phyloP scores from a whole-genome alignment of 2,888 invertebrate genomes.

The Drosophila mimica region DNA sequence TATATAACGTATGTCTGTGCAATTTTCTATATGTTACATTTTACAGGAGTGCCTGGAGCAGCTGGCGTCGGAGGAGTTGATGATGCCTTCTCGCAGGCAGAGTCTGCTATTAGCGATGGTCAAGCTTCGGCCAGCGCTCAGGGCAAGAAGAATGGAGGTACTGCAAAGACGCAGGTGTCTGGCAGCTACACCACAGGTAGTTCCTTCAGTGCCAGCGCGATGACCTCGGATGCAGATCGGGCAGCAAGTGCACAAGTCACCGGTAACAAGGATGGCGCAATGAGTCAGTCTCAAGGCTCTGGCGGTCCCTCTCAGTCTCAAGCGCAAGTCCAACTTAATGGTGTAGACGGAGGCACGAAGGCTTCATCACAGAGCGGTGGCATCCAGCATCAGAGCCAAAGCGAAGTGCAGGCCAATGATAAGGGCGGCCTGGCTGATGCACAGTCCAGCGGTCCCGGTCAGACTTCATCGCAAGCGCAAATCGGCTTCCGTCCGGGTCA shows the following conservation, averaged over 20 bases:
- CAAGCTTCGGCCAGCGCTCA: slow-evolving; percentile 91
- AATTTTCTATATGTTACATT: neutral
- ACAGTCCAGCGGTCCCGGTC: slow-evolving; percentile 93
- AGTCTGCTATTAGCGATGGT: slow-evolving; percentile 87
- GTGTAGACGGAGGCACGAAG: slow-evolving; percentile 91
- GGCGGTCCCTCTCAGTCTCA: slow-evolving; percentile 91
- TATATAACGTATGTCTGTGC: neutral
- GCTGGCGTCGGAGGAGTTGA: slow-evolving; percentile 84
- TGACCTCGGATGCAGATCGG: slow-evolving; percentile 90
- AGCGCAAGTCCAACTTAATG: slow-evolving; percentile 90
- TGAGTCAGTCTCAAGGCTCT: slow-evolving; percentile 90
- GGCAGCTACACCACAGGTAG: slow-evolving; percentile 92
- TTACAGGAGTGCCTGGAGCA: slow-evolving; percentile 44
- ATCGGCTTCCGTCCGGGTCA: slow-evolving; percentile 92
- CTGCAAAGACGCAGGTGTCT: slow-evolving; percentile 92
- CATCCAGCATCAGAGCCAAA: slow-evolving; percentile 89
- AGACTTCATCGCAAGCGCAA: slow-evolving; percentile 94
- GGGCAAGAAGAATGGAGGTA: slow-evolving; percentile 90
- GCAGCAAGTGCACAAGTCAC: slow-evolving; percentile 88
- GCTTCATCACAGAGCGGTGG: slow-evolving; percentile 92
- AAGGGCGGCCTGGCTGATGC: slow-evolving; percentile 94
- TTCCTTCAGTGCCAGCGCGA: slow-evolving; percentile 93
- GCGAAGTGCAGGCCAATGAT: slow-evolving; percentile 89
- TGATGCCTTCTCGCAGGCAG: slow-evolving; percentile 91
- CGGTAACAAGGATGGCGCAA: slow-evolving; percentile 90